phyloP scores from a whole-genome alignment of 2,113 vertebrate genomes.

The Ellobius talpinus region DNA sequence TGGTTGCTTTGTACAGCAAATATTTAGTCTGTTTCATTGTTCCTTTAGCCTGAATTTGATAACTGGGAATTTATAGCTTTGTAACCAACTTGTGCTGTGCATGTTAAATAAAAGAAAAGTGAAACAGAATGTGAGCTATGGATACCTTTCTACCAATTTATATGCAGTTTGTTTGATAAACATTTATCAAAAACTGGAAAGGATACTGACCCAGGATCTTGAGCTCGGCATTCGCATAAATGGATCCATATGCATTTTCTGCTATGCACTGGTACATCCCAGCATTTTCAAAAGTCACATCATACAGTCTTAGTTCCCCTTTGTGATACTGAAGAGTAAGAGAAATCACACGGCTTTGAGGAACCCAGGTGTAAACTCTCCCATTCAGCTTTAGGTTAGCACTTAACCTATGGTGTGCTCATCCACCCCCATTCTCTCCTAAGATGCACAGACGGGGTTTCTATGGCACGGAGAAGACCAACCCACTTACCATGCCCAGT shows the following conservation, averaged over 20 bases:
- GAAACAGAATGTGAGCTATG: background rate
- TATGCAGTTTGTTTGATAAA: background rate
- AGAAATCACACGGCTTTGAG: conserved; percentile 39
- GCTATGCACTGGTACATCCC: conserved; percentile 99
- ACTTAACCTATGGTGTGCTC: background rate
- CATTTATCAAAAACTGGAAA: conserved; percentile 58
- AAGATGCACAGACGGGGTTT: background rate
- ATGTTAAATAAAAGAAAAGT: background rate
- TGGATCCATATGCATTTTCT: conserved; percentile 93
- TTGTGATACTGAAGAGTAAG: conserved; percentile 88
- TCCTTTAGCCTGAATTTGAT: background rate
- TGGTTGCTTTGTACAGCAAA: background rate
- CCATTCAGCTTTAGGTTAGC: background rate
- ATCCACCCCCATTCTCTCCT: background rate
- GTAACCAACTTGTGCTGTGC: background rate
- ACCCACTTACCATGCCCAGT: conserved; percentile 63
- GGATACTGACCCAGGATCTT: conserved; percentile 94
- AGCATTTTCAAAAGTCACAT: conserved; percentile 91
- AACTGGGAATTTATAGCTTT: background rate
- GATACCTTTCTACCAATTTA: background rate
- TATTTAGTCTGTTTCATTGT: background rate
- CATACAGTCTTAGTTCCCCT: conserved; percentile 91
- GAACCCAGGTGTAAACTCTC: background rate
- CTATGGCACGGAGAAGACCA: conserved; percentile 13
- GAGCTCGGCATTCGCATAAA: conserved; percentile 96